phyloP scores from a whole-genome alignment of 2,888 invertebrate species.

The Mimumesa dahlbomi region DNA sequence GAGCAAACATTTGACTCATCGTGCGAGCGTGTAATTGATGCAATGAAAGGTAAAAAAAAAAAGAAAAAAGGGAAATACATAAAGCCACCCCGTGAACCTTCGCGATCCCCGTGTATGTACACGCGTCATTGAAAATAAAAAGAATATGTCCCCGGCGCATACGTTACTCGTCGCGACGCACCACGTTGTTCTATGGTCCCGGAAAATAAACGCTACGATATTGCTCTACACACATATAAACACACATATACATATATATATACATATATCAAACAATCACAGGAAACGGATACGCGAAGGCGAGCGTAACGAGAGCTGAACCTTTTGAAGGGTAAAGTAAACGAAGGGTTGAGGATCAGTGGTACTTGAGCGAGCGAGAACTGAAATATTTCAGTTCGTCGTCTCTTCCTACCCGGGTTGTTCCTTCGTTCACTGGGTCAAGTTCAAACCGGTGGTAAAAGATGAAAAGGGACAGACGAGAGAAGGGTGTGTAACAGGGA shows the following conservation, averaged over 20 bases:
- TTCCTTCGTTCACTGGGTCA: conserved; percentile 71
- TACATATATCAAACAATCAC: background rate
- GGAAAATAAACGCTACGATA: background rate
- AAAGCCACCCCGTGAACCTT: background rate
- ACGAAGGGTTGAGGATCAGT: conserved; percentile 63
- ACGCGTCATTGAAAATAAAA: too few species aligned
- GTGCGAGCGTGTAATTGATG: too few species aligned
- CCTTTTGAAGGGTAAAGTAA: conserved; percentile 32
- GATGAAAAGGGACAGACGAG: conserved; percentile 32
- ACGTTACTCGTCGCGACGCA: too few species aligned
- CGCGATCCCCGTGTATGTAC: too few species aligned
- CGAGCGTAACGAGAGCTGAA: too few species aligned
- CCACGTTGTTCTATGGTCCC: too few species aligned
- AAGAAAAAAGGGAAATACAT: too few species aligned
- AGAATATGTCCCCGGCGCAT: too few species aligned
- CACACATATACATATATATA: too few species aligned
- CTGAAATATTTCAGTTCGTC: conserved; percentile 71
- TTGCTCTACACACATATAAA: too few species aligned
- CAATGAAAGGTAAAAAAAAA: too few species aligned
- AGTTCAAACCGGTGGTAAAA: conserved; percentile 67
- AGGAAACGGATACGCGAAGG: conserved; percentile 1
- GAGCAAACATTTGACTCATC: too few species aligned
- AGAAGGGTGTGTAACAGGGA: conserved; percentile 26
- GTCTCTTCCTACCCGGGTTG: conserved; percentile 19
- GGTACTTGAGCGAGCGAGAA: conserved; percentile 67